Percentiles rank a stretch among this genome's conserved stretches.
Conservation (phyloP, 2,888 invertebrate species). For the Eupithecia dodoneata region DNA sequence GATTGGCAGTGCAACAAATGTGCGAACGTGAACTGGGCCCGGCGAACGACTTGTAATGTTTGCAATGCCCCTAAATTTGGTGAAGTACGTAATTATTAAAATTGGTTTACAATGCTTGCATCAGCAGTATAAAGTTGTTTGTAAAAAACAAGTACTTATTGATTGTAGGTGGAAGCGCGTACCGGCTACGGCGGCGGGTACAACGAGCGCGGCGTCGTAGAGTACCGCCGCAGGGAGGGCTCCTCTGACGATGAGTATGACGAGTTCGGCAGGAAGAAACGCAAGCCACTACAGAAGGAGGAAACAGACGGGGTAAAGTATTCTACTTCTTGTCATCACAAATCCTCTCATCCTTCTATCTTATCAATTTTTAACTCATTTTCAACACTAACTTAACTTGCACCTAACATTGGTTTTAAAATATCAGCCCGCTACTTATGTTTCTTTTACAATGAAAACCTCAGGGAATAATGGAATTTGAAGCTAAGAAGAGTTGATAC, state of each 20-base stretch:
- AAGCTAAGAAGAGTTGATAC: slow-evolving; percentile 80
- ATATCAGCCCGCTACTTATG: slow-evolving; percentile 47
- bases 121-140: slow-evolving; percentile 6
- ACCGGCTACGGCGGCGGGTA: slow-evolving; percentile 95
- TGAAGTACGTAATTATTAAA: slow-evolving; percentile 86
- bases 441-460: slow-evolving; percentile 59
- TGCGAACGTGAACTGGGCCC: slow-evolving; percentile 99
- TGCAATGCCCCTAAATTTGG: slow-evolving; percentile 99
- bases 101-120: background rate
- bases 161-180: slow-evolving; percentile 86
- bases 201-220: slow-evolving; percentile 97
- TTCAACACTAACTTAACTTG: slow-evolving; percentile 21
- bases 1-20: slow-evolving; percentile 99
- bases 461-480: slow-evolving; percentile 76
- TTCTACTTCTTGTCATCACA: slow-evolving; percentile 23
- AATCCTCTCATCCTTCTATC: background rate
- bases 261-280: slow-evolving; percentile 91
- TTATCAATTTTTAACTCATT: slow-evolving; percentile 21
- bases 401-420: slow-evolving; percentile 35
- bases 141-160: slow-evolving; percentile 6
- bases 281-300: slow-evolving; percentile 50
- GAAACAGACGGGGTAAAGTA: slow-evolving; percentile 60
- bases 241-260: slow-evolving; percentile 98
- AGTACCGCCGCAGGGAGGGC: slow-evolving; percentile 94
- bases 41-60: slow-evolving; percentile 97